Conservation (phyloP, 2,113 vertebrate species). For the Eptesicus fuscus region DNA sequence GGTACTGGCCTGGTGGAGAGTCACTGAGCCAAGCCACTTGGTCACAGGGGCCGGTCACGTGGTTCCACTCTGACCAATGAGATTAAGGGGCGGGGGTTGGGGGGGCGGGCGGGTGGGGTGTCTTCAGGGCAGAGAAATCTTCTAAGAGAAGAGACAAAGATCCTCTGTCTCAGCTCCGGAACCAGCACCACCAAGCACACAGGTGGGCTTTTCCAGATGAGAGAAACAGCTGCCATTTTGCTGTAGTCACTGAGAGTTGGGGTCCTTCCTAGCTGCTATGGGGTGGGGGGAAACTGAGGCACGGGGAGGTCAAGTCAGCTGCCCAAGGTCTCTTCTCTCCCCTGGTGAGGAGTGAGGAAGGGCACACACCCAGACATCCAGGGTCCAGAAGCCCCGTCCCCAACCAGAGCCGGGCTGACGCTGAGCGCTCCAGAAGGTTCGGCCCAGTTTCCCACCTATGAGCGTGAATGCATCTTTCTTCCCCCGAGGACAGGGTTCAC, state of each 20-base stretch:
- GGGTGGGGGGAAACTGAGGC: no score
- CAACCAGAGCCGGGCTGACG: not conserved
- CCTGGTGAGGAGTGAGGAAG: not conserved
- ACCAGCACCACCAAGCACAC: no score
- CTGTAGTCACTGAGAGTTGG: not conserved
- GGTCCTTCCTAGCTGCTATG: no score
- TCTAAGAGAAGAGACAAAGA: not conserved
- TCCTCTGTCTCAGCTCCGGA: not conserved
- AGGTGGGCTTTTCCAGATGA: not conserved
- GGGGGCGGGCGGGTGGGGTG: not conserved
- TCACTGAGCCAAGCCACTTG: not conserved
- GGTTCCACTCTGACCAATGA: not conserved
- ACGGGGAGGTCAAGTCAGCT: no score
- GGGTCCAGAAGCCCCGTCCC: not conserved
- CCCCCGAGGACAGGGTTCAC: not conserved
- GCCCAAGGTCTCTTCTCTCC: not conserved
- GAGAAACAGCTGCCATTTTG: not conserved
- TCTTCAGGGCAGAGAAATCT: not conserved
- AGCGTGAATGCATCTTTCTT: not conserved
- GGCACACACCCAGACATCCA: not conserved
- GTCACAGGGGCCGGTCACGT: accelerated
- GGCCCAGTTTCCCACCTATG: not conserved
- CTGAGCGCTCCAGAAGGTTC: not conserved
- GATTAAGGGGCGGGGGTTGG: not conserved
- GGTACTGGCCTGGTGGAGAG: not conserved